Evolutionary conservation across 2,797 vertebrate species (phyloP).

Genomic region (Merluccius polli): DNA sequence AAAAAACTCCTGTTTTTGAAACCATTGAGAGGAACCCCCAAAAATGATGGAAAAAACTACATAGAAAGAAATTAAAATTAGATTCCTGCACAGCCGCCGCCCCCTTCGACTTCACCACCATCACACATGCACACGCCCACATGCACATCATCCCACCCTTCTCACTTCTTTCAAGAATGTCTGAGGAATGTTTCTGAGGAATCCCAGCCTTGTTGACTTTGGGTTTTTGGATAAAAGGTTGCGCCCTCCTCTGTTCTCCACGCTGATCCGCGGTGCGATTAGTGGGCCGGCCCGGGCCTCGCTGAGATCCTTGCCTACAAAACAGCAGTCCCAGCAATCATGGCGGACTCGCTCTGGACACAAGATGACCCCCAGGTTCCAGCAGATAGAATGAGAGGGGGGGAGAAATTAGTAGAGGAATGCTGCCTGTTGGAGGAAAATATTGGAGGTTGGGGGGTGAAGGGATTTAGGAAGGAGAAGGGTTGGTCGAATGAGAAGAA

Average conservation of each 20-base stretch:
- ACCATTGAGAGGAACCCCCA: not conserved
- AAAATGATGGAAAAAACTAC: not conserved
- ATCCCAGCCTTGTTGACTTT: conserved; percentile 76
- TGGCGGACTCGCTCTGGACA: not conserved
- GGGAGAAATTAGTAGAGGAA: too few relatives aligned
- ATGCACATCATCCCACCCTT: conserved; percentile 36
- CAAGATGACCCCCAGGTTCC: not conserved
- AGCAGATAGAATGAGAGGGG: not conserved
- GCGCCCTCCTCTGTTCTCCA: conserved; percentile 65
- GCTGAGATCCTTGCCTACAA: not conserved
- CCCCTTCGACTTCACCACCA: not conserved
- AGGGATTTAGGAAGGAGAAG: too few relatives aligned
- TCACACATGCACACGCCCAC: not conserved
- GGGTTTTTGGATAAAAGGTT: conserved; percentile 73
- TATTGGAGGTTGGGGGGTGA: too few relatives aligned
- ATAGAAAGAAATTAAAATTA: not conserved
- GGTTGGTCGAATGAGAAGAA: too few relatives aligned
- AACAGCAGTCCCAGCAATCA: not conserved
- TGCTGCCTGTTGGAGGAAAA: too few relatives aligned
- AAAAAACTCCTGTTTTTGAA: not conserved
- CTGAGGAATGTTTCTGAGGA: conserved; percentile 72
- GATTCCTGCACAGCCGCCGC: not conserved
- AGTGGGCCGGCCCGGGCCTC: conserved; percentile 22
- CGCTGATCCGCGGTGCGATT: conserved; percentile 75
- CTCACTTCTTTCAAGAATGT: conserved; percentile 72